These are phyloP conservation scores for Danio jaintianensis DNA, from an alignment of 2,797 vertebrate genomes.

Conservation along the genomic window DNA sequence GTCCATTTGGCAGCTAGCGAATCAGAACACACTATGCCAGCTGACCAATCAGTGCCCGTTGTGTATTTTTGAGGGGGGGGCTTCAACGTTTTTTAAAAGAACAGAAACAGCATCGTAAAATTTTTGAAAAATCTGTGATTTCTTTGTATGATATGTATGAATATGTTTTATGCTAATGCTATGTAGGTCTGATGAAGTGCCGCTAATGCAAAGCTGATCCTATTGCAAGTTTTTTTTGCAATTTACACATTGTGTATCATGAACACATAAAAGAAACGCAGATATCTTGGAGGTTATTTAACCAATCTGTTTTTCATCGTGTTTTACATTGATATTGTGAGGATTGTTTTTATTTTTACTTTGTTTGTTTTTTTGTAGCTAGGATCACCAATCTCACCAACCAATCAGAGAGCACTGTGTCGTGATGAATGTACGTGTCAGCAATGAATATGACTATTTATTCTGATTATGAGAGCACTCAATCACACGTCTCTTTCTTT, in stretches of 20 bases:
- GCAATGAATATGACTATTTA: slow-evolving; percentile 44
- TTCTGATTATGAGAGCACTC: slow-evolving; percentile 41
- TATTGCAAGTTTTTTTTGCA: neutral
- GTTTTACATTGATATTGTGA: slow-evolving; percentile 76
- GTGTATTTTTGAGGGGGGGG: no score
- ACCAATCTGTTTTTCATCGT: slow-evolving; percentile 62
- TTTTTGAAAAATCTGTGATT: no score
- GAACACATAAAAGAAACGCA: slow-evolving; percentile 6
- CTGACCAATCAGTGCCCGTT: no score
- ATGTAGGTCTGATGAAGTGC: neutral
- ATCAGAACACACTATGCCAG: no score
- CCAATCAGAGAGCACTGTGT: slow-evolving; percentile 69
- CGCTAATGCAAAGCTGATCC: slow-evolving; percentile 18
- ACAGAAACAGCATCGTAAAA: no score
- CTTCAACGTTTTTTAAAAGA: no score
- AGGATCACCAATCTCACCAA: slow-evolving; percentile 73
- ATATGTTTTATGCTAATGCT: neutral
- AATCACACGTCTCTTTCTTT: slow-evolving; percentile 33
- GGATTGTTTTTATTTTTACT: neutral
- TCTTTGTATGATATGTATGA: slow-evolving; percentile 17
- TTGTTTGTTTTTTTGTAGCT: slow-evolving; percentile 62
- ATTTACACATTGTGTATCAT: neutral
- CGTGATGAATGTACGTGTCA: slow-evolving; percentile 57
- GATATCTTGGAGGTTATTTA: slow-evolving; percentile 14
- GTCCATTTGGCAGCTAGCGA: no score